These are phyloP conservation scores for Tretioscincus oriximinensis DNA, from an alignment of 2,113 vertebrate genomes.

Conservation along the genomic window DNA sequence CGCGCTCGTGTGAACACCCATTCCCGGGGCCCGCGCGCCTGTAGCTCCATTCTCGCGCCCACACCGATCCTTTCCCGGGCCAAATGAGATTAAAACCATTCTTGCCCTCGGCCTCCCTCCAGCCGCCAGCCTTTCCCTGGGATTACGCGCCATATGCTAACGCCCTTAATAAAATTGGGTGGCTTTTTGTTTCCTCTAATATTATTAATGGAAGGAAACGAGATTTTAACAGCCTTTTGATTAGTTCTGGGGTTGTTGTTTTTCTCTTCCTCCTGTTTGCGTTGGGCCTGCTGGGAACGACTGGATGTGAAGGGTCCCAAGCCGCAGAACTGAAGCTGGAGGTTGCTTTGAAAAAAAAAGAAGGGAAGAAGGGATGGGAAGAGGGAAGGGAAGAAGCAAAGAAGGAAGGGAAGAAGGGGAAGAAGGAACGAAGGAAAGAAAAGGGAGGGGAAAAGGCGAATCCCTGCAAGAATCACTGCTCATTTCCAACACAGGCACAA, in stretches of 20 bases:
- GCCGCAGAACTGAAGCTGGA: not conserved
- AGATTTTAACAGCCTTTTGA: slow-evolving; percentile 70
- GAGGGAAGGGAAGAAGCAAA: not conserved
- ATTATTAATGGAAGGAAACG: slow-evolving; percentile 74
- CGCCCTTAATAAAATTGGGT: slow-evolving; percentile 56
- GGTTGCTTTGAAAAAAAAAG: too few relatives aligned
- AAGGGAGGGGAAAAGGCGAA: too few relatives aligned
- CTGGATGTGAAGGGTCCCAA: not conserved
- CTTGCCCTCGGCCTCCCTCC: not conserved
- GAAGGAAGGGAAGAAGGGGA: not conserved
- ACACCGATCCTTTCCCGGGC: not conserved
- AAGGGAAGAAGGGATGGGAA: not conserved
- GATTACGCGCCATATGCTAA: slow-evolving; percentile 58
- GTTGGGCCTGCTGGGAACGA: not conserved
- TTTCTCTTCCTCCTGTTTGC: not conserved
- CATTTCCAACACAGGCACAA: not conserved
- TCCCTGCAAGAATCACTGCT: too few relatives aligned
- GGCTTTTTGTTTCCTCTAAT: slow-evolving; percentile 42
- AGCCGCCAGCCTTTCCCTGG: slow-evolving; percentile 56
- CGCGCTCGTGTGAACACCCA: not conserved
- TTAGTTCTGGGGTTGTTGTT: slow-evolving; percentile 50
- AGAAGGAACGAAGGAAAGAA: not conserved
- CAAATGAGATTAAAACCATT: not conserved
- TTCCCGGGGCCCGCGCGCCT: too few relatives aligned
- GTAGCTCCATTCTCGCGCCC: not conserved